Base-by-base conservation (phyloP, 2,888 invertebrate species). In the Sclerodermus sp. region DNA sequence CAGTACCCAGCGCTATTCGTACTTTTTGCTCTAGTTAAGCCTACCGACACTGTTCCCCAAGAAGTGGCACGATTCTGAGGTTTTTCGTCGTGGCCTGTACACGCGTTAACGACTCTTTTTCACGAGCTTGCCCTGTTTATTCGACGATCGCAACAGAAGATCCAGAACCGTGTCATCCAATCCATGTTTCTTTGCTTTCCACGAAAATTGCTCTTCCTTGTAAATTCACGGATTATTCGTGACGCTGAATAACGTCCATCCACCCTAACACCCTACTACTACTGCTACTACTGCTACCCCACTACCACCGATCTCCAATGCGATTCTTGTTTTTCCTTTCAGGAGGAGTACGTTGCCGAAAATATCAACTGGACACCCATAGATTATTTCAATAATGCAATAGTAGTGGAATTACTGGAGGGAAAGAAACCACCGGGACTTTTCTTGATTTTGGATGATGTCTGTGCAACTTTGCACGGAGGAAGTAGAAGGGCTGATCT, bases 341-440 rank as follows among this genome's bases (percentile, higher is more conserved):
- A 86, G 84, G 86, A 87, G 70, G 86, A 87, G 67, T 87, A 87
- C 73, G 81, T 85, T 6, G 79, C 82, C 48, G 87, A 87, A 75
- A 85, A 85, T 44, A 87, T 87, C 51, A 80, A 83, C 62, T 87
- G 87, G 87, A 84, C 82, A 5, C 81, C 84, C 15, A 85, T 87
- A 57, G 84, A 86, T 12, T 87, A 85, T 73, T 88, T 88, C 79
- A 87, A 87, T 79, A 87, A 87, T 68, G 71, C 76, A 1, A 51
- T 87, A 42, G 87, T 87, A 6, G 87, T 87, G 68, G 87, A 87
- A 61, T 76, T 87, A 56, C 85, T 87, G 45, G 87, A 87, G 70
- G 80, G 79, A 30, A 83, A 82, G 66, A 79, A 81, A 31, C 85
- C 85, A 2, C 85, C 86, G 1, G 87, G 87, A 42, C 81, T 87